phyloP scores from a whole-genome alignment of 2,797 vertebrate genomes.

The Alfaro cultratus region DNA sequence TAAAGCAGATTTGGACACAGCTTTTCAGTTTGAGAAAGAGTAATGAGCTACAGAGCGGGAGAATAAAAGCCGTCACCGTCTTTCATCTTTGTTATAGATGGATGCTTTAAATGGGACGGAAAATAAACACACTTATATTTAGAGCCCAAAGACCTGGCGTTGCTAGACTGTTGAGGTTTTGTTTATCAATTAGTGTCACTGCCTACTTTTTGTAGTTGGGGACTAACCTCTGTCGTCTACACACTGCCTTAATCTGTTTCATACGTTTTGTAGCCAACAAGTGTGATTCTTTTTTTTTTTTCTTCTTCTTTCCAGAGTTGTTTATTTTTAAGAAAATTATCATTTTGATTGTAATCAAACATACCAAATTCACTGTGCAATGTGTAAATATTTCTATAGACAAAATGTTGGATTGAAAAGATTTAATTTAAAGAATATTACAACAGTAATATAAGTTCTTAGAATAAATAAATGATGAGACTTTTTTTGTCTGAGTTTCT shows the following conservation, averaged over 20 bases:
- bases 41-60: background rate
- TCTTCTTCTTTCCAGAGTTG: background rate
- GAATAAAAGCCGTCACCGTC: background rate
- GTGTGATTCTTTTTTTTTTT: background rate
- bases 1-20: background rate
- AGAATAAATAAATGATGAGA: constrained; percentile 54
- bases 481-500: background rate
- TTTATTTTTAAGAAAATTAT: constrained; percentile 10
- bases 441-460: constrained; percentile 64
- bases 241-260: constrained; percentile 42
- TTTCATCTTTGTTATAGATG: background rate
- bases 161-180: constrained; percentile 23
- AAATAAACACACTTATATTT: background rate
- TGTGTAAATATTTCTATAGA: constrained; percentile 68
- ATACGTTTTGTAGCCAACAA: background rate
- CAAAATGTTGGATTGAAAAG: constrained; percentile 7
- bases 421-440: constrained; percentile 53
- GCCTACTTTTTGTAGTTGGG: background rate
- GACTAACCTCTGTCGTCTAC: background rate
- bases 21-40: background rate
- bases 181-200: background rate
- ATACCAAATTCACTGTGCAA: constrained; percentile 74
- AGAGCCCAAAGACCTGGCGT: background rate
- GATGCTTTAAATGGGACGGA: background rate
- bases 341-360: constrained; percentile 45